Conservation (phyloP, 2,888 invertebrate genomes). For the Entomobrya multifasciata region DNA sequence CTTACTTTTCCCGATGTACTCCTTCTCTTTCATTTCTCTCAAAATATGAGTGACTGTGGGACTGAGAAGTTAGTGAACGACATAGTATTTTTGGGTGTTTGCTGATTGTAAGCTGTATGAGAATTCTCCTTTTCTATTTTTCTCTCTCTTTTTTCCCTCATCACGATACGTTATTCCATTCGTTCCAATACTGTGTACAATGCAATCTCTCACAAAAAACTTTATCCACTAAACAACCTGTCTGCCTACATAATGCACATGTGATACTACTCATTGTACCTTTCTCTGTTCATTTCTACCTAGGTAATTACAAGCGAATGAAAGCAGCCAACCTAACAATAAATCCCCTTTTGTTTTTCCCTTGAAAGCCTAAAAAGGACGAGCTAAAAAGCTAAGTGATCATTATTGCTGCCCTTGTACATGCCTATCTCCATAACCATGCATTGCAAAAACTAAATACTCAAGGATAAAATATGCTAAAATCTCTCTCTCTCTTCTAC, state of each 20-base stretch:
- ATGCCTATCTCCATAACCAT: too few species aligned
- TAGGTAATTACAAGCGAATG: slow-evolving; percentile 46
- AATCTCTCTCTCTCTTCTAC: too few species aligned
- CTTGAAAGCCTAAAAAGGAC: slow-evolving; percentile 2
- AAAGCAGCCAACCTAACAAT: slow-evolving; percentile 50
- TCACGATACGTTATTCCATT: not conserved
- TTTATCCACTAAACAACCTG: not conserved
- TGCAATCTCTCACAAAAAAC: too few species aligned
- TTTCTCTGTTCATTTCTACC: not conserved
- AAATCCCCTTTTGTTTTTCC: slow-evolving; percentile 63
- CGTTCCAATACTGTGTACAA: too few species aligned
- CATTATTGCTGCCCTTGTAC: slow-evolving; percentile 50
- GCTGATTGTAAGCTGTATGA: slow-evolving; percentile 8
- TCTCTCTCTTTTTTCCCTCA: not conserved
- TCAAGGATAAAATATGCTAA: not conserved
- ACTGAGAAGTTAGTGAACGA: too few species aligned
- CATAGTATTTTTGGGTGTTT: slow-evolving; percentile 8
- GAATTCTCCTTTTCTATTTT: not conserved
- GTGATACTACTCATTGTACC: not conserved
- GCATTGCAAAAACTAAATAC: not conserved
- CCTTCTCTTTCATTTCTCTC: not conserved
- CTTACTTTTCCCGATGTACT: not conserved
- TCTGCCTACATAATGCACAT: not conserved
- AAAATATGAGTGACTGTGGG: slow-evolving; percentile 5
- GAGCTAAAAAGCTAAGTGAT: slow-evolving; percentile 43